Evolutionary conservation across 2,113 vertebrate species (phyloP).

Genomic region (Toxotes chatareus): DNA sequence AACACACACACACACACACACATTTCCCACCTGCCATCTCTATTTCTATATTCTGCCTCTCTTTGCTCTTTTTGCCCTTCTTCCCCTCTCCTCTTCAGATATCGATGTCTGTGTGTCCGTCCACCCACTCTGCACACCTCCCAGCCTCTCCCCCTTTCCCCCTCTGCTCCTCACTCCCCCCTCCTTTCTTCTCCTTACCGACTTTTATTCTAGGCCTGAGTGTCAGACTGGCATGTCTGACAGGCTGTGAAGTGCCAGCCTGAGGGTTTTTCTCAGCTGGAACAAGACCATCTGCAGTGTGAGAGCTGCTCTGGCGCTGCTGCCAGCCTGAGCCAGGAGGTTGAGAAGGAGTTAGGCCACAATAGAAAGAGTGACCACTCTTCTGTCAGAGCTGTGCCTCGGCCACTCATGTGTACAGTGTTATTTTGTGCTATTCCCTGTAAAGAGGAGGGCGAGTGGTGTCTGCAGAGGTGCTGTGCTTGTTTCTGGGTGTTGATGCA

Average conservation of each 20-base stretch:
- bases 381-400: conserved; percentile 12
- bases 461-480: conserved; percentile 9
- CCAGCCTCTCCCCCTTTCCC: not conserved
- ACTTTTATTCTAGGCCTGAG: conserved; percentile 35
- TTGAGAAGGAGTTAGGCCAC: conserved; percentile 64
- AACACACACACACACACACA: conserved; percentile 28
- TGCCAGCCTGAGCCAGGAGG: conserved; percentile 3
- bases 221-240: conserved; percentile 59
- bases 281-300: conserved; percentile 56
- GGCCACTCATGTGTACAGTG: not conserved
- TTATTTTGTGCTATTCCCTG: not conserved
- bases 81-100: conserved; percentile 6
- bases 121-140: not conserved
- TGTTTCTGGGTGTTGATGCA: conserved; percentile 11
- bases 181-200: not conserved
- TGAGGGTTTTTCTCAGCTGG: conserved; percentile 46
- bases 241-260: conserved; percentile 56
- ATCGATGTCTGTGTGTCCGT: not conserved
- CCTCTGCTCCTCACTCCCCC: not conserved
- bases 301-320: conserved; percentile 16
- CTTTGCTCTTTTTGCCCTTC: conserved; percentile 4
- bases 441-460: conserved; percentile 7
- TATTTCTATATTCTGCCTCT: conserved; percentile 30
- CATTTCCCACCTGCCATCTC: conserved; percentile 29
- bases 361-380: not conserved